Evolutionary conservation across 30 jellyfish, hydroid and myxozoan genomes (phyloP).

Genomic region (Turritopsis dohrnii): DNA sequence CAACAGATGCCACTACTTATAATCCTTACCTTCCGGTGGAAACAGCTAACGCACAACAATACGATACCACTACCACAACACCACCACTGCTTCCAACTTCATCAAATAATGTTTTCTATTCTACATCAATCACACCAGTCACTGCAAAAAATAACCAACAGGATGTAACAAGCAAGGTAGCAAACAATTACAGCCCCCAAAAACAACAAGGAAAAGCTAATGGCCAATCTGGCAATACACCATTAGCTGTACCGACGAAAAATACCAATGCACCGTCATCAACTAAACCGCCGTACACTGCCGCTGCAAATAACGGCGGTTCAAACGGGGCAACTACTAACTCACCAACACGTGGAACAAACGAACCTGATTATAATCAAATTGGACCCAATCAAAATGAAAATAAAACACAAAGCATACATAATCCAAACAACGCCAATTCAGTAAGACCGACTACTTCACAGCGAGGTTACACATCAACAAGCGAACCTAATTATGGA

Average conservation of each 20-base stretch:
- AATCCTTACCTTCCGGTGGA: background rate
- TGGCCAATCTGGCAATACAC: background rate
- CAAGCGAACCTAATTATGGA: conserved; percentile 6
- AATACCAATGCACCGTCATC: background rate
- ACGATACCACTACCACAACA: background rate
- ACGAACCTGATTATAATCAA: background rate
- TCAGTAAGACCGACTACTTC: background rate
- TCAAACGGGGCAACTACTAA: background rate
- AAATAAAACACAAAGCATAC: background rate
- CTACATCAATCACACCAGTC: background rate
- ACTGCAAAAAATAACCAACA: background rate
- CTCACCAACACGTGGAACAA: background rate
- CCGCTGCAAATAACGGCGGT: background rate
- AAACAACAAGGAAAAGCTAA: background rate
- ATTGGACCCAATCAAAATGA: background rate
- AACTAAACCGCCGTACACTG: background rate
- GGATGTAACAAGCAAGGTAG: background rate
- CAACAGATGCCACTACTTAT: background rate
- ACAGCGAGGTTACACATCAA: background rate
- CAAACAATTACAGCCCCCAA: background rate
- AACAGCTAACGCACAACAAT: background rate
- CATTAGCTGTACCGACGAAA: background rate
- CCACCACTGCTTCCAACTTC: background rate
- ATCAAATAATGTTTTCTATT: background rate
- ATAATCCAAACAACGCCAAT: background rate